phyloP scores from a whole-genome alignment of 92 coral and sea anemone genomes.

The Zoanthus gigantus region DNA sequence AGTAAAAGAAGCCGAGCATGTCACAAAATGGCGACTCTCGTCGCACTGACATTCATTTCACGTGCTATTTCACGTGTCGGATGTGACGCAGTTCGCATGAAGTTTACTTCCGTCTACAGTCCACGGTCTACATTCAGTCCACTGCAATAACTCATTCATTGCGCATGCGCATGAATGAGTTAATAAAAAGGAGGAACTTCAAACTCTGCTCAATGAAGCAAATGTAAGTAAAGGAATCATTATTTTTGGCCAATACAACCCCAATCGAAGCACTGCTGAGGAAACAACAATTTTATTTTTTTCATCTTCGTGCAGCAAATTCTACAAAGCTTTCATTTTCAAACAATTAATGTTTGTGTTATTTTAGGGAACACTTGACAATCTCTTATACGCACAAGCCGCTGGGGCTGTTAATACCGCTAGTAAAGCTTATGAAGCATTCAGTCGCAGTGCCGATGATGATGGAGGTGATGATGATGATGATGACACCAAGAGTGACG shows the following conservation, averaged over 20 bases:
- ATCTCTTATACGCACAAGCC: background rate
- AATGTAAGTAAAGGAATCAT: constrained; percentile 2
- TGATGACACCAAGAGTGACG: no score
- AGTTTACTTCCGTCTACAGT: no score
- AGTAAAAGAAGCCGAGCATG: no score
- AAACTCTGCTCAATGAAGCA: constrained; percentile 12
- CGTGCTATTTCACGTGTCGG: no score
- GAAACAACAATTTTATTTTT: background rate
- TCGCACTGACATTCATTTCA: no score
- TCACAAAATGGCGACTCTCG: no score
- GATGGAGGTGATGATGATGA: background rate
- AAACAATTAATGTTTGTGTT: background rate
- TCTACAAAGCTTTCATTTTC: background rate
- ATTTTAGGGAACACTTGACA: background rate
- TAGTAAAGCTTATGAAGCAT: background rate
- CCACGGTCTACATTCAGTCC: no score
- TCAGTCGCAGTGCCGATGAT: background rate
- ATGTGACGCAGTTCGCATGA: no score
- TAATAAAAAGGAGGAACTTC: background rate
- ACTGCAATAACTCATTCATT: no score
- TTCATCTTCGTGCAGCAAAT: background rate
- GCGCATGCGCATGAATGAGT: no score
- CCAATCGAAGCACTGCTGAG: background rate
- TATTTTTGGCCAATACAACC: background rate
- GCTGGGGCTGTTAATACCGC: background rate